Conservation (phyloP, 2,888 invertebrate species). For the Parnassius glacialis region DNA sequence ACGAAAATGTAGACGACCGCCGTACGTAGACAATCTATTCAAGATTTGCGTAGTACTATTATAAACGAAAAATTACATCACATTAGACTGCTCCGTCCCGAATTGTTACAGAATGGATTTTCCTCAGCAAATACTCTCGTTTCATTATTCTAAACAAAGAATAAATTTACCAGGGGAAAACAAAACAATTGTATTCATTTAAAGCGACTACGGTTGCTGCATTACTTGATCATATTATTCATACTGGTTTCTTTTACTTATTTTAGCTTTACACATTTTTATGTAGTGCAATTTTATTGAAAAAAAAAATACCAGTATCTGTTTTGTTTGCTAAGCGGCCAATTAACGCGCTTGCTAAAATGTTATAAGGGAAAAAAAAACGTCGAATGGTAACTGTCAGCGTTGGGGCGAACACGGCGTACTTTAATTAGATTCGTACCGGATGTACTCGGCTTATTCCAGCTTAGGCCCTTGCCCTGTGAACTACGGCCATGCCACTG, state of each 20-base stretch:
- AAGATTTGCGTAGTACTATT: conserved; percentile 53
- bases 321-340: conserved; percentile 42
- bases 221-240: conserved; percentile 74
- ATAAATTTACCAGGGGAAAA: conserved; percentile 75
- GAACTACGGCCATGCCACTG: conserved; percentile 63
- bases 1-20: too few relatives aligned
- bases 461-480: conserved; percentile 66
- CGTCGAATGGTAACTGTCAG: conserved; percentile 71
- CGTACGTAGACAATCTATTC: conserved; percentile 10
- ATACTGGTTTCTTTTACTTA: conserved; percentile 46
- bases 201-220: conserved; percentile 69
- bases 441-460: conserved; percentile 76
- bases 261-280: conserved; percentile 38
- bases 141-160: conserved; percentile 78
- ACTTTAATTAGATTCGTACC: conserved; percentile 79
- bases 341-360: conserved; percentile 60
- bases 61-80: conserved; percentile 70
- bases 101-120: conserved; percentile 76
- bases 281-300: conserved; percentile 28
- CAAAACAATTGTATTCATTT: conserved; percentile 78
- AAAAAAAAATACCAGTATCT: conserved; percentile 32
- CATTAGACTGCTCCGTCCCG: conserved; percentile 68
- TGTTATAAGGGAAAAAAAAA: conserved; percentile 50
- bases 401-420: conserved; percentile 69
- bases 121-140: conserved; percentile 68